Percentiles rank a stretch among this genome's conserved stretches.
phyloP scores from a whole-genome alignment of 35 echinoderm and acorn worm species.

The Heliocidaris erythrogramma region DNA sequence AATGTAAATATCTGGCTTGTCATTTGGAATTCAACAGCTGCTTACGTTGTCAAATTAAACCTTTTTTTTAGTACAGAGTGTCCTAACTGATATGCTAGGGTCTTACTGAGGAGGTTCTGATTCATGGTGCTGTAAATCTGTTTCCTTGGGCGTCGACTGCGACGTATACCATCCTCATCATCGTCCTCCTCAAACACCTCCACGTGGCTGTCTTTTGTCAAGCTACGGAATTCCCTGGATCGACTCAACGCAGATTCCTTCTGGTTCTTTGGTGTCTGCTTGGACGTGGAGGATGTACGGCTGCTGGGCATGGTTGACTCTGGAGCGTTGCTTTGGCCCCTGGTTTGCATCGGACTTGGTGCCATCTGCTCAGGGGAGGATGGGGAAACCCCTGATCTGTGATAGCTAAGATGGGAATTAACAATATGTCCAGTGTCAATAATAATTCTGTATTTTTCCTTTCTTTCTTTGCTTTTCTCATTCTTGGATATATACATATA shows the following conservation, averaged over 20 bases:
- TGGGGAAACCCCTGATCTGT: background rate
- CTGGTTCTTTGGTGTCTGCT: background rate
- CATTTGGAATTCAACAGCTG: too few relatives aligned
- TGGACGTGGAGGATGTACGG: background rate
- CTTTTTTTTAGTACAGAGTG: too few relatives aligned
- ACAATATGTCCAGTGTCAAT: too few relatives aligned
- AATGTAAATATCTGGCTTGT: too few relatives aligned
- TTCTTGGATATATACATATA: too few relatives aligned
- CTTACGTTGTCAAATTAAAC: too few relatives aligned
- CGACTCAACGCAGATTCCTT: background rate
- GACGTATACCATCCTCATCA: conserved; percentile 38
- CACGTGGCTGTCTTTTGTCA: background rate
- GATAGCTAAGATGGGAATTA: background rate
- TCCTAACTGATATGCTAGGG: too few relatives aligned
- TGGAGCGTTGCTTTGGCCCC: background rate
- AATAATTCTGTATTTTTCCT: too few relatives aligned
- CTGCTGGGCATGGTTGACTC: background rate
- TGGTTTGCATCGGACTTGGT: background rate
- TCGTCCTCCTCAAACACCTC: conserved; percentile 40
- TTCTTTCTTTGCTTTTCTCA: too few relatives aligned
- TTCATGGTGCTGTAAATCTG: conserved; percentile 79
- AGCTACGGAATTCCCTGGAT: conserved; percentile 24
- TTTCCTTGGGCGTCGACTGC: conserved; percentile 64
- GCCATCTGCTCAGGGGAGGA: background rate
- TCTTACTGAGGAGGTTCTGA: conserved; percentile 65